Evolutionary conservation across 2,113 vertebrate species (phyloP), one percentile per base, ranked within the genome.

Genomic region (Chascanopsetta lugubris): DNA sequence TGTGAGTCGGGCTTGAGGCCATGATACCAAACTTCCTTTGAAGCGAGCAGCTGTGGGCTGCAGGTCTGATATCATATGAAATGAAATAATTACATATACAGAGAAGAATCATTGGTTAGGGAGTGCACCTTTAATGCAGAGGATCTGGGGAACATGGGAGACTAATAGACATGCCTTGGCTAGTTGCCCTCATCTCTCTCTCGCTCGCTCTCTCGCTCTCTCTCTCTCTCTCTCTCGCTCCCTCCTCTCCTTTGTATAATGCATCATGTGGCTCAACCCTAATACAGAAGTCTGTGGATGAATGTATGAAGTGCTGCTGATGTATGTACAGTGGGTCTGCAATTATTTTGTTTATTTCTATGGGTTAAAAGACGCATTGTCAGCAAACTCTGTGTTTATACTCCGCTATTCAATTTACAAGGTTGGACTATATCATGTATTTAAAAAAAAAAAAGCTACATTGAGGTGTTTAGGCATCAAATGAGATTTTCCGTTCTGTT

Each of bases 61-160:
- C 67, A 72, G 79, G 78, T 86, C 70, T 85, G 80, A 91, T 90
- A 89, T 87, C 86, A 91, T 90, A 88, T 92, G 90, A 87, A 90
- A 90, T 90, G 58, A 88, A 91, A 91, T 91, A 91, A 91, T 91
- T 88, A 88, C 81, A 86, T 77, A 88, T 61, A 87, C 77, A 74
- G 63, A 73, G 58, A 77, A 77, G 85, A 78, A 85, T 48, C 72
- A 77, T 75, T 57, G 59, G 75, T 76, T 80, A 66, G 80, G 74
- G 60, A 82, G 71, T 62, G 73, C 68, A 74, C 69, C 76, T 86
- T 87, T 85, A 26, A 73, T 87, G 79, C 61, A 29, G 69, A 62
- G 67, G 72, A 74, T 78, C 63, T 76, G 78, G 60, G 63, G 61
- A 69, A 81, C 79, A 79, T 67, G 29, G 32, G 12, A 30, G 46